phyloP scores from a whole-genome alignment of 1,140 invertebrate species.

The Halesus radiatus region DNA sequence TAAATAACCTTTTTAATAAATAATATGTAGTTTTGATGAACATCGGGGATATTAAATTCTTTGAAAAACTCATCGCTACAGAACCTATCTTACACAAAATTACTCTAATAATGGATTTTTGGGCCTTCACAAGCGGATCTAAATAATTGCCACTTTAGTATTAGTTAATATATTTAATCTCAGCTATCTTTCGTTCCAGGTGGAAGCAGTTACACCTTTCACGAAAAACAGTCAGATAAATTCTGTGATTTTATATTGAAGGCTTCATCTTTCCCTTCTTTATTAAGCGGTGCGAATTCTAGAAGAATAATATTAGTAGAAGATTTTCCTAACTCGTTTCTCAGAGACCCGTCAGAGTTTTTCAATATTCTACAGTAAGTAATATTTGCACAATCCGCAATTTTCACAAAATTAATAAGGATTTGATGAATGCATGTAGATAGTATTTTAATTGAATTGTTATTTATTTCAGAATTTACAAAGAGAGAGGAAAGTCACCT shows the following conservation, averaged over 20 bases:
- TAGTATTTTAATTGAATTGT: no score
- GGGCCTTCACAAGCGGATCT: no score
- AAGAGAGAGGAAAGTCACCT: conserved; percentile 74
- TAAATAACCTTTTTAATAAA: no score
- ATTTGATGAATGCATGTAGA: no score
- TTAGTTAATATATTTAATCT: no score
- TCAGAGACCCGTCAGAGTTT: conserved; percentile 74
- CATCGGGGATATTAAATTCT: no score
- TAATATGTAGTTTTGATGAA: no score
- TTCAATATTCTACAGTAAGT: conserved; percentile 76
- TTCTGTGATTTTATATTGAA: conserved; percentile 79
- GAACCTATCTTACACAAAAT: no score
- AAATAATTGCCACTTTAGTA: no score
- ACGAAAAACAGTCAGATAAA: conserved; percentile 73
- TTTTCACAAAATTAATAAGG: no score
- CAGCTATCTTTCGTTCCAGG: conserved; percentile 42
- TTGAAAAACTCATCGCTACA: no score
- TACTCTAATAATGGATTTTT: no score
- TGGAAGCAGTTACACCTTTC: conserved; percentile 64
- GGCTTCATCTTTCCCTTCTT: conserved; percentile 77
- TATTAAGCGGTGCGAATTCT: conserved; percentile 70
- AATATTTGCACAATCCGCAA: conserved; percentile 34
- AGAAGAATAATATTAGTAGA: conserved; percentile 78
- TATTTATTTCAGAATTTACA: conserved; percentile 72
- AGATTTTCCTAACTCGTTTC: conserved; percentile 81